Percentiles rank a stretch among this genome's conserved stretches.
These are phyloP conservation scores for Ferrisia virgata DNA, from an alignment of 2,888 invertebrate species.

Conservation along the genomic window DNA sequence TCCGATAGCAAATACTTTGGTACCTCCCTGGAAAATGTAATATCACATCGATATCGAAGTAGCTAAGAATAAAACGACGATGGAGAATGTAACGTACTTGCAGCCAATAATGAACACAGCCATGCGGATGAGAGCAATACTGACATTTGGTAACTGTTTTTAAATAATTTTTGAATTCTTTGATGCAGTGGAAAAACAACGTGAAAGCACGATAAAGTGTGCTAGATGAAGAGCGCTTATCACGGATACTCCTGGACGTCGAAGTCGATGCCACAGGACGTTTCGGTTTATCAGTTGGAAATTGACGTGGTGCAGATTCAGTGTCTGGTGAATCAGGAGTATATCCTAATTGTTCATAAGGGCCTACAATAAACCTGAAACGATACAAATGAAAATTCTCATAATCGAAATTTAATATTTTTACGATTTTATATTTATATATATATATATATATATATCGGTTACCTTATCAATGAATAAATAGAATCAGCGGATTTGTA, in stretches of 20 bases:
- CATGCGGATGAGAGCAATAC: conserved; percentile 63
- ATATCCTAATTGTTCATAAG: conserved; percentile 57
- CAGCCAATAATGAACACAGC: conserved; percentile 62
- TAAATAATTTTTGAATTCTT: conserved; percentile 37
- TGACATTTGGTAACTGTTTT: conserved; percentile 50
- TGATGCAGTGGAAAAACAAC: conserved; percentile 12
- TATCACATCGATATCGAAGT: no score
- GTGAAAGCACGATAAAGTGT: neutral
- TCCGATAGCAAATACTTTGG: conserved; percentile 63
- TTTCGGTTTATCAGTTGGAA: neutral
- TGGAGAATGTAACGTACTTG: conserved; percentile 53
- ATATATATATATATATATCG: neutral
- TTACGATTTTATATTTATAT: neutral
- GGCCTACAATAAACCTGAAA: conserved; percentile 62
- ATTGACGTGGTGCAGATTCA: neutral
- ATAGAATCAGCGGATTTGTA: conserved; percentile 59
- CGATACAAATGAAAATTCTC: neutral
- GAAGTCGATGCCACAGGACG: neutral
- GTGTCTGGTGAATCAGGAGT: conserved; percentile 16
- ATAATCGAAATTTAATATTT: no score
- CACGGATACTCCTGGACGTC: neutral
- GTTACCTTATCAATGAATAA: conserved; percentile 62
- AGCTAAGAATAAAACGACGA: neutral
- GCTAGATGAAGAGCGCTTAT: neutral
- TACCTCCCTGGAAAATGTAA: conserved; percentile 54